Evolutionary conservation across 2,113 vertebrate genomes (phyloP), one percentile per base, ranked within the genome.

Genomic region (Odontophorus gujanensis): DNA sequence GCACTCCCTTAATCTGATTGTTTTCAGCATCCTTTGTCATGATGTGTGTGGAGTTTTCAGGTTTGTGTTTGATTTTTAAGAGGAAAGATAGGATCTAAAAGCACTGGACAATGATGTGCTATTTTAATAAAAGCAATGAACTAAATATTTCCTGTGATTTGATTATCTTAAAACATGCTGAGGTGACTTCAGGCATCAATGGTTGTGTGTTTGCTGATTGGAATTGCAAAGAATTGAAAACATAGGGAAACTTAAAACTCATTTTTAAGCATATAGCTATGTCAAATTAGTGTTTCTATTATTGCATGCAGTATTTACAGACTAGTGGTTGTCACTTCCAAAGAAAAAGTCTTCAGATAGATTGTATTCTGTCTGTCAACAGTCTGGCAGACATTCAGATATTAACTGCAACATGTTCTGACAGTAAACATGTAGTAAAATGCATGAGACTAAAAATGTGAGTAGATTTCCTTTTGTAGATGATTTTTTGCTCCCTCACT

Each of bases 371-470:
- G 42, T 95, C 87, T 96, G 85, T 94, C 93, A 93, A 34, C 57
- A 87, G 61, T 78, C 87, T 95, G 94, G 87, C 93, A 93, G 67
- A 81, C 68, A 92, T 91, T 96, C 94, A 94, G 81, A 82, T 91
- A 91, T 95, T 97, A 97, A 87, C 75, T 93, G 59, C 74, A 93
- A 89, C 89, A 67, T 6, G 0, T 87, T 89, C 92, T 96, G 95
- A 93, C 92, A 92, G 84, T 95, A 95, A 96, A 95, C 93, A 95
- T 90, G 66, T 85, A 91, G 85, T 94, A 88, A 94, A 96, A 93
- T 81, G 82, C 24, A 51, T 68, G 82, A 96, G 80, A 95, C 90
- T 90, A 78, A 86, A 93, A 86, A n/a, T 81, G 73, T 81, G 81
- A 88, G 90, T 90, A 93, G 93, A 75, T 96, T 92, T 87, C 88